These are phyloP conservation scores for Excalfactoria chinensis DNA, from an alignment of 2,113 vertebrate species.

Conservation along the genomic window DNA sequence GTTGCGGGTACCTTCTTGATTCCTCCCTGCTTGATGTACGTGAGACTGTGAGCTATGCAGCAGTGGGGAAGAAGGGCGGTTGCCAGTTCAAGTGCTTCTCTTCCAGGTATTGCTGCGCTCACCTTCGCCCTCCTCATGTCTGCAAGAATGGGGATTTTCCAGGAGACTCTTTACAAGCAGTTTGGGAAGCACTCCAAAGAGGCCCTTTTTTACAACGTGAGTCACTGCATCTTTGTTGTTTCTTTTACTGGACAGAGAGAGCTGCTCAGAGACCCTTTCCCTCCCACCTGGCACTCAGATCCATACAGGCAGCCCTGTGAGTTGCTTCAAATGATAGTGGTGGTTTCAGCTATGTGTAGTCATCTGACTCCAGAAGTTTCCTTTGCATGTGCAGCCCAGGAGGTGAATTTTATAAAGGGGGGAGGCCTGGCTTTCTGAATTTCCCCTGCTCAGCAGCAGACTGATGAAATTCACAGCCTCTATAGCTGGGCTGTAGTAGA, in stretches of 20 bases:
- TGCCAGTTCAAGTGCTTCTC: neutral
- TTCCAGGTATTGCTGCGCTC: constrained; percentile 89
- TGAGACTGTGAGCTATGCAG: neutral
- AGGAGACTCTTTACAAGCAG: constrained; percentile 91
- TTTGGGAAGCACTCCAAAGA: constrained; percentile 98
- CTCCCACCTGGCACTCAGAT: neutral
- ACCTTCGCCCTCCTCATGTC: constrained; percentile 96
- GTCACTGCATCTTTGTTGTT: neutral
- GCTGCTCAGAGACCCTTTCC: neutral
- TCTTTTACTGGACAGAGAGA: neutral
- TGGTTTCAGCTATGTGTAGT: neutral
- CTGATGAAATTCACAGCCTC: neutral
- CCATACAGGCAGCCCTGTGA: neutral
- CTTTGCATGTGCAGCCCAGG: neutral
- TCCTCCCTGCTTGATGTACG: neutral
- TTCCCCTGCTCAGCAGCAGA: neutral
- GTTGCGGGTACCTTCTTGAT: neutral
- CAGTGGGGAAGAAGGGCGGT: neutral
- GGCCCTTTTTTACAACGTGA: constrained; percentile 96
- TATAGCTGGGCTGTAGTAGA: neutral
- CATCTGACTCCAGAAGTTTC: neutral
- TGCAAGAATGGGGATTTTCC: constrained; percentile 97
- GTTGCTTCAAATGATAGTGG: neutral
- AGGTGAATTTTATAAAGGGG: neutral
- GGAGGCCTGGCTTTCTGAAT: neutral